phyloP scores from a whole-genome alignment of 2,888 invertebrate genomes.

The Drosophila pullipes region DNA sequence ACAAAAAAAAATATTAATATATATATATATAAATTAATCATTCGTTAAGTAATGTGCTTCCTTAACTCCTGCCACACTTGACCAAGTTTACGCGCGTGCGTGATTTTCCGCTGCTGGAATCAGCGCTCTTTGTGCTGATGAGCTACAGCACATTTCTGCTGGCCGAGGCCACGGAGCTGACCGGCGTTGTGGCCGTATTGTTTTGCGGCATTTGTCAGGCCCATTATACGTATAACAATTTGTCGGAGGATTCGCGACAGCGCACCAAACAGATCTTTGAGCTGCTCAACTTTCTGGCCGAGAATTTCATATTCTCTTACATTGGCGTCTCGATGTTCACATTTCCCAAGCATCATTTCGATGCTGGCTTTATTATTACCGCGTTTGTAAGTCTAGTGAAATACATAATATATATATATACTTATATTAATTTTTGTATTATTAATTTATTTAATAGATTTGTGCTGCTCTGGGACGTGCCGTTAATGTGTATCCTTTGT shows the following conservation, averaged over 20 bases:
- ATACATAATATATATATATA: background rate
- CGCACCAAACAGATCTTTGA: conserved; percentile 97
- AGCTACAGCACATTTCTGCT: conserved; percentile 98
- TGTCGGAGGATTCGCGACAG: conserved; percentile 93
- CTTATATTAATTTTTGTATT: background rate
- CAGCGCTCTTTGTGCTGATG: conserved; percentile 98
- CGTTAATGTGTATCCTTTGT: conserved; percentile 97
- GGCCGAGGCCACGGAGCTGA: conserved; percentile 97
- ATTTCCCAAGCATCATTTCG: conserved; percentile 97
- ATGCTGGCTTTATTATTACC: conserved; percentile 95
- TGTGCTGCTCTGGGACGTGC: conserved; percentile 96
- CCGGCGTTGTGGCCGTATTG: conserved; percentile 98
- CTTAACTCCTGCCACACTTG: conserved; percentile 87
- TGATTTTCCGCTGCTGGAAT: conserved; percentile 97
- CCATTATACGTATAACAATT: conserved; percentile 99
- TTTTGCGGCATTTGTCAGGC: conserved; percentile 99
- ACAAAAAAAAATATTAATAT: background rate
- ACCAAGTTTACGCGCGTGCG: conserved; percentile 97
- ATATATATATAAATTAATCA: background rate
- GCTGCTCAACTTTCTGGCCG: conserved; percentile 97
- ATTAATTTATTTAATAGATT: conserved; percentile 87
- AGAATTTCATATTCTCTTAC: conserved; percentile 99
- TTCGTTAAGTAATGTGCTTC: conserved; percentile 36
- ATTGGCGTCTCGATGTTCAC: conserved; percentile 99
- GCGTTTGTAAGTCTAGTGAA: conserved; percentile 91